Base-by-base conservation (phyloP, 2,113 vertebrate species). In the Sander lucioperca region DNA sequence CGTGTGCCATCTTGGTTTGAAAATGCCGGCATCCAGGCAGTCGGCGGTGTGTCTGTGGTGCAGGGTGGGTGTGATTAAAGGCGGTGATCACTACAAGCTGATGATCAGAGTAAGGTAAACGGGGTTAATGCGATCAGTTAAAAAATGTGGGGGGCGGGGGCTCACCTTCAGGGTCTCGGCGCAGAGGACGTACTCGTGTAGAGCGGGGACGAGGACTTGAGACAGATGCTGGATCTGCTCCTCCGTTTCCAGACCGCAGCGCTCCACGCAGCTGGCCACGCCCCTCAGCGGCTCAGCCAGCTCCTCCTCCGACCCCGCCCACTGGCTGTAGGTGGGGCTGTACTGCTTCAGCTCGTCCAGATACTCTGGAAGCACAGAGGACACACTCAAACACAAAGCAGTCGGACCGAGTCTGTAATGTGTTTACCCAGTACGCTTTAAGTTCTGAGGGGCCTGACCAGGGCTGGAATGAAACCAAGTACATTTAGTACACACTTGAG, bases 181-280 rank as follows among this genome's bases (percentile, higher is more conserved):
- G 71, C 97, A 98, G 59, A 99, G 97, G 65, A 97, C 93, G 0
- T 99, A 99, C 54, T 99, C 97, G 0, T 99, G 97, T 12, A 99
- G 84, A 0, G 94, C 82, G 0, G 98, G 98, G 61, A 97, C 94
- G 50, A 99, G 94, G 33, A 86, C 87, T 39, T 97, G 95, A 0
- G 96, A 95, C 77, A 98, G 93, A 8, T 96, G 95, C 0, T 93
- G 74, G 91, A 97, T 93, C 51, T 94, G 91, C 81, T 90, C 95
- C 58, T 98, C 97, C 0, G 95, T 96, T 43, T 97, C 97, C 62
- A 92, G 94, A 68, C 93, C 94, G 65, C 97, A 98, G 14, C 80
- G 92, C 45, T 97, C 97, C 12, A 97, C 92, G 77, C 96, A 97
- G 92, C 89, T 7, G 43, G 97, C 96, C 19, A 98, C 76, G 1